A percentile compares a stretch with the other conserved stretches of the same genome.
phyloP scores from a whole-genome alignment of 2,113 vertebrate species.

The Cettia cetti region DNA sequence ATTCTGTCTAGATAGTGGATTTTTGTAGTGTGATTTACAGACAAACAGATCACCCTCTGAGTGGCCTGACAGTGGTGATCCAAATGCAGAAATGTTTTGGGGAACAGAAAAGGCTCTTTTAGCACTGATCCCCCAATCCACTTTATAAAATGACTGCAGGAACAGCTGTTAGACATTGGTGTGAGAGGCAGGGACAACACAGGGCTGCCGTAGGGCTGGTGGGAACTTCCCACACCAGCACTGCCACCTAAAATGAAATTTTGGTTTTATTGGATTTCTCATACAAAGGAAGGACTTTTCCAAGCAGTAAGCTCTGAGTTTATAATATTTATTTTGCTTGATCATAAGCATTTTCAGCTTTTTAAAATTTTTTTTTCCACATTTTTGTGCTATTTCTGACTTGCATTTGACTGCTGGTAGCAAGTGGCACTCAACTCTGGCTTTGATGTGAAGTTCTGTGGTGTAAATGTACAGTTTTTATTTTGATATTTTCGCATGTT shows the following conservation, averaged over 20 bases:
- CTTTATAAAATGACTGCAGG: not conserved
- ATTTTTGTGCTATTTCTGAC: not conserved
- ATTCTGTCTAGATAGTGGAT: not conserved
- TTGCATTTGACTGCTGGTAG: not conserved
- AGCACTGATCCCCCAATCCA: not conserved
- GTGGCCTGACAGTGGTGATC: not conserved
- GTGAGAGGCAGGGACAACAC: not conserved
- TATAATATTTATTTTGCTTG: not conserved
- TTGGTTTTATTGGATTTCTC: not conserved
- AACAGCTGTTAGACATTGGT: not conserved
- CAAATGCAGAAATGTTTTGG: not conserved
- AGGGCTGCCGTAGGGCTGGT: accelerated
- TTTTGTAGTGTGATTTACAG: not conserved
- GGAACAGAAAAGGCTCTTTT: not conserved
- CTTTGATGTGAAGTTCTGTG: not conserved
- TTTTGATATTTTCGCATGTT: not conserved
- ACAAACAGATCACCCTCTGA: not conserved
- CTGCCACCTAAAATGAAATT: not conserved
- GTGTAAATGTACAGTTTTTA: not conserved
- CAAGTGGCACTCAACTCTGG: not conserved
- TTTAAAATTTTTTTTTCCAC: not conserved
- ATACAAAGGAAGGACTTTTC: not conserved
- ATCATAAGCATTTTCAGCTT: not conserved
- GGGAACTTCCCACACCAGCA: not conserved
- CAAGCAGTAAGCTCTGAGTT: not conserved